Evolutionary conservation across 2,797 vertebrate genomes (phyloP).

Genomic region (Periparus ater): DNA sequence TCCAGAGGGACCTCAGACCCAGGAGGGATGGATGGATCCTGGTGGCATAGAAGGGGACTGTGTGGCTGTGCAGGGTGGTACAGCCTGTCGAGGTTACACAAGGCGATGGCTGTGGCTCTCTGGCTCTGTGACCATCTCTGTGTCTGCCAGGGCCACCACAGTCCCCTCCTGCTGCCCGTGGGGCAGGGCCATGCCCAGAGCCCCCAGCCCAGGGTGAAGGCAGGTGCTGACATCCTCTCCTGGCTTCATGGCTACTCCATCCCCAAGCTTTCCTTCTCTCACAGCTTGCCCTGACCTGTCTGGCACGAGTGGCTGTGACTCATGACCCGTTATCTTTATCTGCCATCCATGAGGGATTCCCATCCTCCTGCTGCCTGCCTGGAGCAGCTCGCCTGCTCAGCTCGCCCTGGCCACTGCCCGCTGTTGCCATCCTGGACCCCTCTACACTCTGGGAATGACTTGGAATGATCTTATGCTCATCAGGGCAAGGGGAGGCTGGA

Average conservation of each 20-base stretch:
- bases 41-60: rapidly evolving
- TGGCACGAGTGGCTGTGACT: neutral
- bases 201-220: rapidly evolving
- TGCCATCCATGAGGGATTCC: neutral
- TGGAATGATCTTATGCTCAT: neutral
- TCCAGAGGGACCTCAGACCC: neutral
- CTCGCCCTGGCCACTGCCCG: rapidly evolving
- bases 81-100: rapidly evolving
- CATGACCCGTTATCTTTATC: neutral
- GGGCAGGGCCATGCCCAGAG: neutral
- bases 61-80: rapidly evolving
- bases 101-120: rapidly evolving
- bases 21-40: neutral
- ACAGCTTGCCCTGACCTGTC: rapidly evolving
- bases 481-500: neutral
- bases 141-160: neutral
- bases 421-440: no score
- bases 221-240: rapidly evolving
- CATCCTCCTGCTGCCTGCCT: neutral
- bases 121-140: rapidly evolving
- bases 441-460: neutral
- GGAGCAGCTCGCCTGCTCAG: neutral
- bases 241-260: rapidly evolving
- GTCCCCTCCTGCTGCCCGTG: neutral
- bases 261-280: neutral